Evolutionary conservation across 2,888 invertebrate species (phyloP).

Genomic region (Dilophus febrilis): DNA sequence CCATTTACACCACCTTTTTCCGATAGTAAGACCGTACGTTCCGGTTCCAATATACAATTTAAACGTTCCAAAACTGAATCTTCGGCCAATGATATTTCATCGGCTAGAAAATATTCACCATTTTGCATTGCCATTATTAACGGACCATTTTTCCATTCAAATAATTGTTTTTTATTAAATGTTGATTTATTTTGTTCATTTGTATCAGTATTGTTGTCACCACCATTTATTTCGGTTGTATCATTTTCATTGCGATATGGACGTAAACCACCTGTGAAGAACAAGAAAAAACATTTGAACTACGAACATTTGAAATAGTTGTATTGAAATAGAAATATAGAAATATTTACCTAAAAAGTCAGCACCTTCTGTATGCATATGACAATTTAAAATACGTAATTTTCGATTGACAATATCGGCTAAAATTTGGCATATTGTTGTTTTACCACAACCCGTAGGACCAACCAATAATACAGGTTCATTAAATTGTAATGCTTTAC

Average conservation of each 20-base stretch:
- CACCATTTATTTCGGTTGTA: too few relatives aligned
- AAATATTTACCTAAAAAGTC: conserved; percentile 59
- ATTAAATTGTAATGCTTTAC: conserved; percentile 72
- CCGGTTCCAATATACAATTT: conserved; percentile 89
- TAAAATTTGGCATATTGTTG: conserved; percentile 82
- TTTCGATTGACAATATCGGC: conserved; percentile 48
- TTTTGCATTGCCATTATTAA: conserved; percentile 76
- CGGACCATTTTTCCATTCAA: conserved; percentile 97
- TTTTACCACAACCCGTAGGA: conserved; percentile 96
- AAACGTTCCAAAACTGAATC: conserved; percentile 94
- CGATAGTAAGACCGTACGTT: conserved; percentile 73
- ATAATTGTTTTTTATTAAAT: conserved; percentile 38
- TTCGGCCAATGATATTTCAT: conserved; percentile 97
- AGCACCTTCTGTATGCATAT: conserved; percentile 96
- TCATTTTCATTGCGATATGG: conserved; percentile 50
- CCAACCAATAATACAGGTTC: conserved; percentile 94
- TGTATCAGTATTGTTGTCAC: conserved; percentile 29
- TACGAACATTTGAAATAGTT: too few relatives aligned
- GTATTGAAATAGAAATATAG: too few relatives aligned
- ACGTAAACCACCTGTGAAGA: conserved; percentile 57
- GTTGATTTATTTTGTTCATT: conserved; percentile 7
- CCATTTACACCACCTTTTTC: conserved; percentile 64
- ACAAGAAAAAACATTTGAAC: too few relatives aligned
- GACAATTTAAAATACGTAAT: conserved; percentile 82
- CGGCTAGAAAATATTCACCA: conserved; percentile 82